Evolutionary conservation across 1,140 invertebrate genomes (phyloP).

Genomic region (Drosophila athabasca): DNA sequence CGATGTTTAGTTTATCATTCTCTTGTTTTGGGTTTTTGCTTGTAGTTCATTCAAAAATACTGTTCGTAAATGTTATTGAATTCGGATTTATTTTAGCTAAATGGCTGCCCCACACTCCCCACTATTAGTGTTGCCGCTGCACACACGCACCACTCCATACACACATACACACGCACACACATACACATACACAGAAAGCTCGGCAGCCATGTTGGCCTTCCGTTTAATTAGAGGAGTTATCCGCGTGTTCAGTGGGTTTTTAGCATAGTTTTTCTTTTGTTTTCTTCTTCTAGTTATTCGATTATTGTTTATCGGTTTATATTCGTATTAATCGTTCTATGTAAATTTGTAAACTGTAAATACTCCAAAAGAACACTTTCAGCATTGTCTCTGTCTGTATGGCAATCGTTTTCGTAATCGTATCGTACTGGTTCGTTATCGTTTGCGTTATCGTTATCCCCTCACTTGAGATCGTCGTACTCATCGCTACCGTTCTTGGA

Average conservation of each 20-base stretch:
- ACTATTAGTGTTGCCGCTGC: constrained; percentile 9
- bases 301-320: constrained; percentile 20
- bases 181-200: constrained; percentile 14
- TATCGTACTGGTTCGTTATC: constrained; percentile 1
- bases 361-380: constrained; percentile 74
- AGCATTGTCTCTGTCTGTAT: constrained; percentile 43
- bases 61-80: constrained; percentile 66
- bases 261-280: no score
- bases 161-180: constrained; percentile 9
- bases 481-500: constrained; percentile 82
- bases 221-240: no score
- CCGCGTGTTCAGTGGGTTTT: no score
- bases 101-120: constrained; percentile 48
- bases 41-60: constrained; percentile 65
- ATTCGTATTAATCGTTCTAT: constrained; percentile 33
- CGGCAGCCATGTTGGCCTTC: not conserved
- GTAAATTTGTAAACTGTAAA: constrained; percentile 82
- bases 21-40: constrained; percentile 9
- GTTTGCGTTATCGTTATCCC: not conserved
- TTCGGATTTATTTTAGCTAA: constrained; percentile 52
- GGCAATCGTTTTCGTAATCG: constrained; percentile 1
- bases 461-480: constrained; percentile 80
- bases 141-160: constrained; percentile 11
- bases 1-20: constrained; percentile 10
- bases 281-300: no score